Conservation (phyloP, 2,797 vertebrate genomes). For the Cercopithecus neglectus region DNA sequence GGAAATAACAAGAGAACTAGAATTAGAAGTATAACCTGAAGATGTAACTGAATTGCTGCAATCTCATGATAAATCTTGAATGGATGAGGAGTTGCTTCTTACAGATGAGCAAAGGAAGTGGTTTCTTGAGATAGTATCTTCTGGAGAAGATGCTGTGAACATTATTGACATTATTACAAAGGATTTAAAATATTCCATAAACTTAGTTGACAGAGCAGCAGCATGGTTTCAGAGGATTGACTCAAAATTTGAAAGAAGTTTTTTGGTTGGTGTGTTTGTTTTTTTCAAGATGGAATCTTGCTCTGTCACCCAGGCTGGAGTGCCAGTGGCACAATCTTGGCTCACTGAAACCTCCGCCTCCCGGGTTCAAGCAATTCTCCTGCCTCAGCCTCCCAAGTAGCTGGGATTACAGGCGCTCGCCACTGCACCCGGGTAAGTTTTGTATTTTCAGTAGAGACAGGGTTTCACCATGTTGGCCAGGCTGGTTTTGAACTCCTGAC, state of each 20-base stretch:
- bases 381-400: too few species aligned
- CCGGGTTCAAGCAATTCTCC: too few species aligned
- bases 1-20: not conserved
- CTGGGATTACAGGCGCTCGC: too few species aligned
- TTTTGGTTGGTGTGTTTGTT: too few species aligned
- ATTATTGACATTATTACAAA: not conserved
- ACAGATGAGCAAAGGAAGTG: not conserved
- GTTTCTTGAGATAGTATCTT: not conserved
- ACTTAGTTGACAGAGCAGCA: not conserved
- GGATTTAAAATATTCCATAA: not conserved
- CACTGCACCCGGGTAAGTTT: too few species aligned
- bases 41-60: not conserved
- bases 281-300: too few species aligned
- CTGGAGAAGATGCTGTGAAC: not conserved
- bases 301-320: too few species aligned
- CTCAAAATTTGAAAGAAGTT: not conserved
- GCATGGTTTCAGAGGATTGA: not conserved
- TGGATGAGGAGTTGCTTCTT: not conserved
- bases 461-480: too few species aligned
- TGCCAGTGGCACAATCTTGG: too few species aligned
- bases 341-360: too few species aligned
- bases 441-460: too few species aligned
- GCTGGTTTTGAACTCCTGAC: too few species aligned
- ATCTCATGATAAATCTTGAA: not conserved
- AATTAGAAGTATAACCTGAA: not conserved